phyloP scores from a whole-genome alignment of 2,888 invertebrate genomes.

The Cactoblastis cactorum region DNA sequence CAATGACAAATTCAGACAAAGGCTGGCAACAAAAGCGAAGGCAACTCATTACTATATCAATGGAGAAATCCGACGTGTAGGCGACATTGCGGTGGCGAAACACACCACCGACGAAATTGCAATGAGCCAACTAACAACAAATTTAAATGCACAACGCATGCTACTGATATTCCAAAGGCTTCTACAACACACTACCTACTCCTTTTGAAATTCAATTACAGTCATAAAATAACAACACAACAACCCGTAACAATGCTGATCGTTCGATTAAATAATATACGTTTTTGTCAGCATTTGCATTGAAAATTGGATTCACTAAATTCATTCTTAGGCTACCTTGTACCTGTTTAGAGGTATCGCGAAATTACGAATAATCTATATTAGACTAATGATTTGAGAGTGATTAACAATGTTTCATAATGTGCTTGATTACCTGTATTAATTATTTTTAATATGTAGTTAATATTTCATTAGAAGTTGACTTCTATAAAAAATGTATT shows the following conservation, averaged over 20 bases:
- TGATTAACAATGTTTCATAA: background rate
- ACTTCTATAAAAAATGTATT: too few species aligned
- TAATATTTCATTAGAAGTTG: too few species aligned
- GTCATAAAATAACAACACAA: constrained; percentile 11
- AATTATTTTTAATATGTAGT: too few species aligned
- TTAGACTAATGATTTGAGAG: background rate
- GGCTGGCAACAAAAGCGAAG: constrained; percentile 41
- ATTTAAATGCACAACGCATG: constrained; percentile 49
- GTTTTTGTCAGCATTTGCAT: constrained; percentile 5
- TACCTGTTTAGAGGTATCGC: background rate
- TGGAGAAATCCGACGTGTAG: constrained; percentile 67
- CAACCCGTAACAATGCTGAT: constrained; percentile 5
- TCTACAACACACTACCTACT: constrained; percentile 14
- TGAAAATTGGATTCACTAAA: background rate
- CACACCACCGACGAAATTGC: constrained; percentile 40
- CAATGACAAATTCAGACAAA: constrained; percentile 67
- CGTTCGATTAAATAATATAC: constrained; percentile 8
- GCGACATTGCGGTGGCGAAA: constrained; percentile 55
- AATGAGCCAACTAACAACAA: constrained; percentile 47
- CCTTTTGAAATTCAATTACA: constrained; percentile 17
- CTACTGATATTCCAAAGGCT: constrained; percentile 21
- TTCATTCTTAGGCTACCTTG: background rate
- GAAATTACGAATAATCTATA: constrained; percentile 2
- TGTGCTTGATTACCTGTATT: background rate
- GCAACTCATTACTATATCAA: constrained; percentile 62